phyloP scores from a whole-genome alignment of 2,113 vertebrate genomes.

The Elephantulus edwardii region DNA sequence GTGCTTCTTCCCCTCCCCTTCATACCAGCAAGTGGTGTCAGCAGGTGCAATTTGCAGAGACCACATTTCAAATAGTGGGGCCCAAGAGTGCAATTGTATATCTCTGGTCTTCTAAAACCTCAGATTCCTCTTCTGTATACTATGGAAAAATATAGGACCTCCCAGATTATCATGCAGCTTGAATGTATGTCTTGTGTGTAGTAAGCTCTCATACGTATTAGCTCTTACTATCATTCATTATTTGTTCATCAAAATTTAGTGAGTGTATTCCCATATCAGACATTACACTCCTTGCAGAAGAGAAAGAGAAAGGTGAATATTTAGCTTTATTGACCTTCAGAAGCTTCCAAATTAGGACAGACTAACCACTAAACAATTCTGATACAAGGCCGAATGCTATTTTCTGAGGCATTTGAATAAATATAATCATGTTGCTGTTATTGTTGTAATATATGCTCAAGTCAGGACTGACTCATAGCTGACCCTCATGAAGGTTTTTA shows the following conservation, averaged over 20 bases:
- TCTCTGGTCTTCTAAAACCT: background rate
- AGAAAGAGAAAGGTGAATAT: background rate
- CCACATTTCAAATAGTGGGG: background rate
- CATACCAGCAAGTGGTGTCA: background rate
- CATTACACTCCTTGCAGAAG: background rate
- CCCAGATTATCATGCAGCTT: background rate
- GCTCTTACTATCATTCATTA: background rate
- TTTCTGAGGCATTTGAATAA: background rate
- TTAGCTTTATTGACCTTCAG: background rate
- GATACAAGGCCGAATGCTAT: background rate
- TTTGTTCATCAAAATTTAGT: constrained; percentile 3
- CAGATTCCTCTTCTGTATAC: background rate
- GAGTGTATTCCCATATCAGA: background rate
- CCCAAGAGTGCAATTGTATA: background rate
- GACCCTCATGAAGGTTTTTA: too few species aligned
- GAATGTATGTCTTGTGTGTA: background rate
- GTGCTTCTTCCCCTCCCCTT: background rate
- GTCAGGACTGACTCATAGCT: too few species aligned
- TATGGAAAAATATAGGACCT: background rate
- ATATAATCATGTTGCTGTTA: background rate
- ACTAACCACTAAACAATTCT: background rate
- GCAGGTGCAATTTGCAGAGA: background rate
- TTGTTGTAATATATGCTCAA: too few species aligned
- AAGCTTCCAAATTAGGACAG: background rate
- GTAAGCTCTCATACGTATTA: background rate